Percentiles rank a stretch among this genome's conserved stretches.
Evolutionary conservation across 2,113 vertebrate genomes (phyloP).

Genomic region (Megalops atlanticus): DNA sequence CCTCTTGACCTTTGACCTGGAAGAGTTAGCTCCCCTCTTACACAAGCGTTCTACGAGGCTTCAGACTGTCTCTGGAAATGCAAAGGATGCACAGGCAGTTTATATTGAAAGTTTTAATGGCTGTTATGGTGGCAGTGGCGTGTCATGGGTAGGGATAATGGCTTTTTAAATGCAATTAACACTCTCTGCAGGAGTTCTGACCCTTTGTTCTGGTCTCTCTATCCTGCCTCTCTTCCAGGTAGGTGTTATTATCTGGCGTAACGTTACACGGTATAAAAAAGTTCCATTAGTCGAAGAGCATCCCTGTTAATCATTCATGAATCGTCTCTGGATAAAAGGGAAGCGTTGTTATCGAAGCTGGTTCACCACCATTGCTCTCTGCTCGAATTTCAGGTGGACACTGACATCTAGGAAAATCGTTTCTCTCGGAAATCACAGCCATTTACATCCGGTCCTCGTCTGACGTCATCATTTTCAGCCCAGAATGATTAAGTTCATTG

Average conservation of each 20-base stretch:
- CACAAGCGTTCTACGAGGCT: neutral
- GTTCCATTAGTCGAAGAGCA: constrained; percentile 39
- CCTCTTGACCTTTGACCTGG: too few species aligned
- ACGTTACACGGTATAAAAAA: constrained; percentile 28
- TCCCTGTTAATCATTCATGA: constrained; percentile 44
- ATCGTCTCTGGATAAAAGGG: constrained; percentile 32
- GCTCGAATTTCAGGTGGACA: constrained; percentile 5
- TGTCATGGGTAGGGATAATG: neutral
- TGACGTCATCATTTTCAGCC: neutral
- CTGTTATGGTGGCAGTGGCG: neutral
- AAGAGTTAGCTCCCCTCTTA: too few species aligned
- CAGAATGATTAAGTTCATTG: neutral
- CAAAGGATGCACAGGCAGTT: neutral
- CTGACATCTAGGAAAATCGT: constrained; percentile 1
- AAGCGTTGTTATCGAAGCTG: constrained; percentile 35
- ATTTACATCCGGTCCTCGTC: neutral
- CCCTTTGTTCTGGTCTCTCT: neutral
- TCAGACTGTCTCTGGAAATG: neutral
- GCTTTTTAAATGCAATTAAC: neutral
- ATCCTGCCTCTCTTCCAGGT: constrained; percentile 15
- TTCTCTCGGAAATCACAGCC: neutral
- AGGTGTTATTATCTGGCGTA: constrained; percentile 28
- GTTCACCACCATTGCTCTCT: neutral
- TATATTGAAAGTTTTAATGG: neutral
- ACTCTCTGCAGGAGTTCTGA: neutral